Conservation (phyloP, 2,797 vertebrate species). For the Agapornis canus region DNA sequence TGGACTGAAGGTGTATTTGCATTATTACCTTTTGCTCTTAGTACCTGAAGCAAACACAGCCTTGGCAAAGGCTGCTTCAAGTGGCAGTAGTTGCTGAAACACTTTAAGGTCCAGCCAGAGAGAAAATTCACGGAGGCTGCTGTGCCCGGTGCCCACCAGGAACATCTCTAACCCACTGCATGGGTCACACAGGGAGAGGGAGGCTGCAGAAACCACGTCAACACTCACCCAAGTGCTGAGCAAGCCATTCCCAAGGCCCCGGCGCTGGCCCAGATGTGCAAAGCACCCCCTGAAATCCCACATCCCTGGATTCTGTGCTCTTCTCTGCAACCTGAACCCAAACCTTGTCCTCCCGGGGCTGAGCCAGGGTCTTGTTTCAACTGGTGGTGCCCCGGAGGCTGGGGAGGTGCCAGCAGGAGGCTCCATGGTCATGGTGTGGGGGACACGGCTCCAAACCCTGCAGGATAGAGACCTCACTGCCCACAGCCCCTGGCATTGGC, state of each 20-base stretch:
- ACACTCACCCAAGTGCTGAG: neutral
- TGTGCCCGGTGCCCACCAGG: neutral
- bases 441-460: neutral
- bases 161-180: rapidly evolving
- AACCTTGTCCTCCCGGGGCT: neutral
- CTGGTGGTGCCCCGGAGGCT: neutral
- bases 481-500: rapidly evolving
- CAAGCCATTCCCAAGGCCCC: rapidly evolving
- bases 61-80: neutral
- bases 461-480: neutral
- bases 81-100: neutral
- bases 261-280: neutral
- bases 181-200: rapidly evolving
- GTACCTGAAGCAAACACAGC: neutral
- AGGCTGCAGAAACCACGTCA: neutral
- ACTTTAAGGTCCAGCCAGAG: neutral
- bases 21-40: neutral
- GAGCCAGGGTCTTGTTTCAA: neutral
- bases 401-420: neutral
- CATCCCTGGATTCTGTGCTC: neutral
- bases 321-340: neutral
- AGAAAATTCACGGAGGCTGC: neutral
- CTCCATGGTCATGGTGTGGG: neutral
- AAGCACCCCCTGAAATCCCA: neutral
- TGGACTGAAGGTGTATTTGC: neutral